These are phyloP conservation scores for Sylvia borin DNA, from an alignment of 2,797 vertebrate species.

Conservation along the genomic window DNA sequence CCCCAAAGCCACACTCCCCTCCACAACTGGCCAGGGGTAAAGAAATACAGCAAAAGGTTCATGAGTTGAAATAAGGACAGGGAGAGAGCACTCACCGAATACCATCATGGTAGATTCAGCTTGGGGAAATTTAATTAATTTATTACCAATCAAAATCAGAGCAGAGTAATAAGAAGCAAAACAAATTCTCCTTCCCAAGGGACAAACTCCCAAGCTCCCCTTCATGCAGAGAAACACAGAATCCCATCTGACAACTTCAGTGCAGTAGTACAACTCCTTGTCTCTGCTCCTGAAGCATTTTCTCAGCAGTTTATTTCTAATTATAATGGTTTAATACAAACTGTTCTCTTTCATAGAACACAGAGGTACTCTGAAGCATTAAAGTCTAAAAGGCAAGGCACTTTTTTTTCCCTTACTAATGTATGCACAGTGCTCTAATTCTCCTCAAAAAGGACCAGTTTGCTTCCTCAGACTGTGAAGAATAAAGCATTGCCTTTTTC, in stretches of 20 bases:
- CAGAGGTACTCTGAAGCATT: neutral
- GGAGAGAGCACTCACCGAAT: neutral
- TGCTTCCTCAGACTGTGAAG: neutral
- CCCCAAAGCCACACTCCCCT: neutral
- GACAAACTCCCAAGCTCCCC: neutral
- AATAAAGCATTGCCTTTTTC: neutral
- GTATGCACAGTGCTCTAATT: neutral
- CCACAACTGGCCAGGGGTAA: neutral
- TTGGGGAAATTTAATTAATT: neutral
- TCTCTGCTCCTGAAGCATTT: neutral
- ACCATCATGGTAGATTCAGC: neutral
- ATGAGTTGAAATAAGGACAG: neutral
- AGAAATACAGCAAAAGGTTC: neutral
- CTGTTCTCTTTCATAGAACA: neutral
- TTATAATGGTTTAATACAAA: neutral
- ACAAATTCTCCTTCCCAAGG: neutral
- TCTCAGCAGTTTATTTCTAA: neutral
- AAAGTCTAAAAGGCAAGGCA: neutral
- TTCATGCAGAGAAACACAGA: neutral
- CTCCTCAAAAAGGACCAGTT: neutral
- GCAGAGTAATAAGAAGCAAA: neutral
- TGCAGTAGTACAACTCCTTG: neutral
- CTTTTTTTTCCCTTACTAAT: neutral
- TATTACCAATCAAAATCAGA: neutral
- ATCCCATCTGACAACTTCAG: neutral